Conservation (phyloP, 1,140 invertebrate genomes). For the Danaus plexippus region DNA sequence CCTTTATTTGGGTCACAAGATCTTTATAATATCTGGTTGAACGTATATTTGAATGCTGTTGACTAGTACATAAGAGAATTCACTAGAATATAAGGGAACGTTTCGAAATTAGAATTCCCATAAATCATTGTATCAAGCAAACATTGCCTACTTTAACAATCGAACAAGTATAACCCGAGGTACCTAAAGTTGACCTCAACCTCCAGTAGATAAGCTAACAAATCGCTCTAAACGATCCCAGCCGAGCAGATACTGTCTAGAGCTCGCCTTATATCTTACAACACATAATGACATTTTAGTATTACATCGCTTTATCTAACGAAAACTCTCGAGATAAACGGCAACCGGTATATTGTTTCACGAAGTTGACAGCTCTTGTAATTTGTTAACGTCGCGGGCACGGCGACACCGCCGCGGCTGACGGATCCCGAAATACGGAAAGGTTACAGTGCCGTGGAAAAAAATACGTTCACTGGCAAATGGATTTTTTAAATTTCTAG, state of each 20-base stretch:
- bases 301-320: conserved; percentile 68
- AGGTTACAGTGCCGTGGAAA: too few relatives aligned
- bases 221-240: conserved; percentile 36
- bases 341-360: conserved; percentile 68
- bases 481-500: too few relatives aligned
- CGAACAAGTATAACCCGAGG: conserved; percentile 31
- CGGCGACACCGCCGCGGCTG: conserved; percentile 30
- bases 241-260: conserved; percentile 45
- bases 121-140: too few relatives aligned
- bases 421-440: conserved; percentile 40
- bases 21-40: too few relatives aligned
- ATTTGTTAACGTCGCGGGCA: conserved; percentile 61
- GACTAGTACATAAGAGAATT: too few relatives aligned
- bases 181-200: conserved; percentile 60
- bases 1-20: too few relatives aligned
- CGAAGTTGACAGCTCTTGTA: conserved; percentile 58
- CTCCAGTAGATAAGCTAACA: conserved; percentile 65
- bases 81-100: too few relatives aligned
- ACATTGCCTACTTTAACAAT: conserved; percentile 16
- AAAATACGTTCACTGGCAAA: too few relatives aligned
- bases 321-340: conserved; percentile 66
- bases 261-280: conserved; percentile 49
- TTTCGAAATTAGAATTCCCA: too few relatives aligned
- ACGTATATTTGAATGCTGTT: too few relatives aligned
- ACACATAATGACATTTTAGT: conserved; percentile 70